Conservation (phyloP, 1,140 invertebrate species). For the Lysiphlebus fabarum region DNA sequence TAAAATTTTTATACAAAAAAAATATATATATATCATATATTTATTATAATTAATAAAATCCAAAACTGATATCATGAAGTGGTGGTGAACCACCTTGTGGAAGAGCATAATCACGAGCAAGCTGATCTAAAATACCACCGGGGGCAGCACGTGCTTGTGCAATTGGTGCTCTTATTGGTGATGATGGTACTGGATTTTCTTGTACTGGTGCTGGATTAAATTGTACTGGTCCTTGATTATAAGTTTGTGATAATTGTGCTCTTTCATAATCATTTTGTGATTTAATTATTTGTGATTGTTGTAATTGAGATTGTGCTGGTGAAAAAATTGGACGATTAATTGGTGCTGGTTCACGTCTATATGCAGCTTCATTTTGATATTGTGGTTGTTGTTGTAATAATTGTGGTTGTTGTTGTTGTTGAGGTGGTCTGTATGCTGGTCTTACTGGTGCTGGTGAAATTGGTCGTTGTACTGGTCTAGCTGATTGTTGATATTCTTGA, state of each 20-base stretch:
- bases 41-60: constrained; percentile 60
- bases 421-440: constrained; percentile 37
- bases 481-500: constrained; percentile 43
- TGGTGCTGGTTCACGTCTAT: constrained; percentile 27
- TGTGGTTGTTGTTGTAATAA: constrained; percentile 36
- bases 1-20: constrained; percentile 4
- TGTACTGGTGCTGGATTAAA: constrained; percentile 48
- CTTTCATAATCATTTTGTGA: constrained; percentile 44
- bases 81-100: constrained; percentile 66
- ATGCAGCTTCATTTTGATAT: constrained; percentile 45
- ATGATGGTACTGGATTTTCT: constrained; percentile 37
- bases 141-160: constrained; percentile 42
- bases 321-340: constrained; percentile 42
- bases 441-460: constrained; percentile 27
- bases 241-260: constrained; percentile 52
- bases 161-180: background rate
- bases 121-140: constrained; percentile 72
- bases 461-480: background rate
- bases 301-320: constrained; percentile 27
- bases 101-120: constrained; percentile 75
- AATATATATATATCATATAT: background rate
- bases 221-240: constrained; percentile 51
- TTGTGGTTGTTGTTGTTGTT: constrained; percentile 28
- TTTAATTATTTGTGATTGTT: constrained; percentile 36
- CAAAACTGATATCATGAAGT: constrained; percentile 76